phyloP scores from a whole-genome alignment of 2,797 vertebrate species.

The Fringilla coelebs region DNA sequence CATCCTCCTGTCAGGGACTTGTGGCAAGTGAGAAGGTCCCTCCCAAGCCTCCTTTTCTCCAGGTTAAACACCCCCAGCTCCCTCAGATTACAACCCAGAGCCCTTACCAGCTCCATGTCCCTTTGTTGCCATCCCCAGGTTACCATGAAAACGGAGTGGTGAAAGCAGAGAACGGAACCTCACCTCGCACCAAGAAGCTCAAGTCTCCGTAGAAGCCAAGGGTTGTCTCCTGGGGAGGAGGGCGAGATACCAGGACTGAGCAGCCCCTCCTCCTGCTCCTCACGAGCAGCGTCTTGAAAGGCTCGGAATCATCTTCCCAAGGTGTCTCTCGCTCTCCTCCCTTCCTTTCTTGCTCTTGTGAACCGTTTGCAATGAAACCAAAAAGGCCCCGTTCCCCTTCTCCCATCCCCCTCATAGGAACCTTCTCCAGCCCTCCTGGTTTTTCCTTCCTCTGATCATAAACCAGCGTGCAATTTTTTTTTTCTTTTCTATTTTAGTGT shows the following conservation, averaged over 20 bases:
- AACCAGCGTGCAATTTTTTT: constrained; percentile 49
- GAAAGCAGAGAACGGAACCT: constrained; percentile 92
- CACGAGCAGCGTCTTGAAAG: background rate
- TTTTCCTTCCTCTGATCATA: constrained; percentile 20
- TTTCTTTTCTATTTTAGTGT: constrained; percentile 12
- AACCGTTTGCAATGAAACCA: constrained; percentile 78
- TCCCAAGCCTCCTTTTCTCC: background rate
- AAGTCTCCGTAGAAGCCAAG: constrained; percentile 85
- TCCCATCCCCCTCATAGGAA: background rate
- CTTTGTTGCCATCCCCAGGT: constrained; percentile 66
- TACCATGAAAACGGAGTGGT: constrained; percentile 92
- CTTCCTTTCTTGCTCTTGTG: constrained; percentile 14
- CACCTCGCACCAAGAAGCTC: constrained; percentile 91
- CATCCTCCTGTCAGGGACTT: background rate
- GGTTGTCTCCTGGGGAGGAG: constrained; percentile 59
- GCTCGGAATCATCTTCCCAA: constrained; percentile 36
- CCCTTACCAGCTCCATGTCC: background rate
- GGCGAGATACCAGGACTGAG: constrained; percentile 32
- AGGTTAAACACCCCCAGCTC: background rate
- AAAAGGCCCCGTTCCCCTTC: constrained; percentile 59
- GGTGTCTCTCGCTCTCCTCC: constrained; percentile 36
- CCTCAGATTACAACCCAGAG: background rate
- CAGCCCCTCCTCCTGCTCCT: constrained; percentile 1
- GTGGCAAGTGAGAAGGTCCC: background rate
- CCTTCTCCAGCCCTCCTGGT: constrained; percentile 6